Conservation (phyloP, 92 coral and sea anemone genomes). For the Epizoanthus fatuus region DNA sequence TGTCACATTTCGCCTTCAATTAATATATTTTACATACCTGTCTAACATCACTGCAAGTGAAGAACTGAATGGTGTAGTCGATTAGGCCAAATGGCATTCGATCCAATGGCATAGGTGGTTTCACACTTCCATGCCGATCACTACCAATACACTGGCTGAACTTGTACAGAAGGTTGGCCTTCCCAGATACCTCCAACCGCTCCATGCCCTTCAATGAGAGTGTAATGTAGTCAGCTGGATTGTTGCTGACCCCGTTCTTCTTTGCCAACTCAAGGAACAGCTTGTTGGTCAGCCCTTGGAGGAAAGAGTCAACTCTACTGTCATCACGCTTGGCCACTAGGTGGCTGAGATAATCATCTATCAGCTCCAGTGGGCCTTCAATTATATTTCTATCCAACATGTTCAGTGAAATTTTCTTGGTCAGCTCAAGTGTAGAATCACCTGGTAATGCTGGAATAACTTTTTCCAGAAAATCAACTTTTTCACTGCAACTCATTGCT, state of each 20-base stretch:
- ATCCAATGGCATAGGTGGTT: slow-evolving; percentile 22
- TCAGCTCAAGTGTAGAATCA: too few relatives aligned
- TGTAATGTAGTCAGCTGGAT: slow-evolving; percentile 7
- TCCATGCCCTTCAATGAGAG: not conserved
- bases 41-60: too few relatives aligned
- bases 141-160: slow-evolving; percentile 5
- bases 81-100: slow-evolving; percentile 57
- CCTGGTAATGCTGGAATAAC: too few relatives aligned
- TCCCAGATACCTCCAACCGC: not conserved
- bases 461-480: not conserved
- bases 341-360: not conserved
- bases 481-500: not conserved
- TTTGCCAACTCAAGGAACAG: not conserved
- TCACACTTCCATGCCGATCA: not conserved
- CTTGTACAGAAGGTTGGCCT: slow-evolving; percentile 38
- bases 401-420: not conserved
- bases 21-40: too few relatives aligned
- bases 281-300: not conserved
- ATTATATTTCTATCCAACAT: not conserved
- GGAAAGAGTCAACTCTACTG: not conserved
- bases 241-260: not conserved
- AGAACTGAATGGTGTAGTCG: not conserved
- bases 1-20: too few relatives aligned
- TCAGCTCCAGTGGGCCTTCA: not conserved
- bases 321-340: not conserved